Percentiles rank a stretch among this genome's conserved stretches.
Conservation (phyloP, 2,113 vertebrate species). For the Channa maculata region DNA sequence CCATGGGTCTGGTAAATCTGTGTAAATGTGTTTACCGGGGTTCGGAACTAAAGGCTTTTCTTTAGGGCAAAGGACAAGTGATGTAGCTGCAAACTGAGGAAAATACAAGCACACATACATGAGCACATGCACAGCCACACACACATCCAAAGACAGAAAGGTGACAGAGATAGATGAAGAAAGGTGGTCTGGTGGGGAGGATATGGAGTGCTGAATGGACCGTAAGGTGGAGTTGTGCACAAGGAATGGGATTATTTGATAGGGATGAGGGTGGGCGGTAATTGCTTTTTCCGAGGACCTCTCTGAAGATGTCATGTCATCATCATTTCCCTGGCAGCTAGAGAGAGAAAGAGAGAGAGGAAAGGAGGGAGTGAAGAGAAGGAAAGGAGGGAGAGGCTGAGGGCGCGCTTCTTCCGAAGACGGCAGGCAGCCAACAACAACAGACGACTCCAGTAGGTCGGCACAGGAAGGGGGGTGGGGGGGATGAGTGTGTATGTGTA, state of each 20-base stretch:
- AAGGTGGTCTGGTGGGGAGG: conserved; percentile 6
- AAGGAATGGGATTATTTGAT: conserved; percentile 60
- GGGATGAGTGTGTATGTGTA: conserved; percentile 38
- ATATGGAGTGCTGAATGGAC: conserved; percentile 25
- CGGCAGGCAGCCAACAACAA: conserved; percentile 92
- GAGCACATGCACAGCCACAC: not conserved
- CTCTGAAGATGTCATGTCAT: conserved; percentile 88
- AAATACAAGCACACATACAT: conserved; percentile 3
- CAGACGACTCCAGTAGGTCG: conserved; percentile 95
- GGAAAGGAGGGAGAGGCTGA: conserved; percentile 59
- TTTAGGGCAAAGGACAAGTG: conserved; percentile 37
- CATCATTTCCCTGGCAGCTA: conserved; percentile 85
- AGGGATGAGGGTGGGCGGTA: conserved; percentile 44
- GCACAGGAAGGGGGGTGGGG: conserved; percentile 88
- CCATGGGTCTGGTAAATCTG: conserved; percentile 30
- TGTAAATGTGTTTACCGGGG: conserved; percentile 42
- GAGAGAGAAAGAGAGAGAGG: conserved; percentile 14
- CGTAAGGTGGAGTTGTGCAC: conserved; percentile 19
- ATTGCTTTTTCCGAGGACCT: conserved; percentile 79
- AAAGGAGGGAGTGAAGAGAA: conserved; percentile 47
- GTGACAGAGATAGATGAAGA: conserved; percentile 28
- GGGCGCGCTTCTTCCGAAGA: conserved; percentile 83
- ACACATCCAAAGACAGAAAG: not conserved
- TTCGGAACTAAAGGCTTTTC: conserved; percentile 33
- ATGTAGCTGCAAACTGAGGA: conserved; percentile 19